A percentile compares a stretch with the other conserved stretches of the same genome.
These are phyloP conservation scores for Semicossyphus pulcher DNA, from an alignment of 2,113 vertebrate genomes.

Conservation along the genomic window DNA sequence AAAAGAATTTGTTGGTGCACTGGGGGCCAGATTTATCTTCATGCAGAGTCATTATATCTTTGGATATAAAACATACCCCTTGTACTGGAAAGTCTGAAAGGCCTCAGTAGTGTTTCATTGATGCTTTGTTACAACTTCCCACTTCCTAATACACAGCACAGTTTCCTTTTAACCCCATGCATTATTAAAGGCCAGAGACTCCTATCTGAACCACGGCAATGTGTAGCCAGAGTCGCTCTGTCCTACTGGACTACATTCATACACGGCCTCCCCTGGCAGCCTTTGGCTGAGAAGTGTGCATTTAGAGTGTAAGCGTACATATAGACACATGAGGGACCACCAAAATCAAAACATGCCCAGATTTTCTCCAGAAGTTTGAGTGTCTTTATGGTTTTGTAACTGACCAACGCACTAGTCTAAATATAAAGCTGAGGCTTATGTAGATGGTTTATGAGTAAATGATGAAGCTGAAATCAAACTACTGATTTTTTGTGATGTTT, in stretches of 20 bases:
- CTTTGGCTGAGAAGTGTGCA: conserved; percentile 1
- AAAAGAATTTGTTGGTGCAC: no score
- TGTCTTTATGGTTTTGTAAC: neutral
- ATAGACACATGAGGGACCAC: neutral
- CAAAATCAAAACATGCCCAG: neutral
- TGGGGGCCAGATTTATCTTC: neutral
- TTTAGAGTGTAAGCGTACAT: conserved; percentile 27
- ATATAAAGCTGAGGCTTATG: neutral
- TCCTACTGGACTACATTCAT: conserved; percentile 5
- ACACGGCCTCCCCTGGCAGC: neutral
- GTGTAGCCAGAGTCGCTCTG: conserved; percentile 19
- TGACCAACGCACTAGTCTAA: neutral
- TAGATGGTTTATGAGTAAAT: neutral
- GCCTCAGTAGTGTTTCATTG: conserved; percentile 46
- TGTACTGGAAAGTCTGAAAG: conserved; percentile 1
- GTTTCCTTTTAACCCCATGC: conserved; percentile 59
- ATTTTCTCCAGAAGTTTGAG: neutral
- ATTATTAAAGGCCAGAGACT: conserved; percentile 59
- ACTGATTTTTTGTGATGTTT: neutral
- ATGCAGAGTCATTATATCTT: conserved; percentile 5
- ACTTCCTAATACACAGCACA: conserved; percentile 37
- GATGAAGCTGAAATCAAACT: neutral
- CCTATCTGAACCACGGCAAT: conserved; percentile 26
- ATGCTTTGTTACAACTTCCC: conserved; percentile 43
- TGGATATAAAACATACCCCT: conserved; percentile 23